Conservation (phyloP, 2,888 invertebrate genomes). For the Chymomyza amoena region DNA sequence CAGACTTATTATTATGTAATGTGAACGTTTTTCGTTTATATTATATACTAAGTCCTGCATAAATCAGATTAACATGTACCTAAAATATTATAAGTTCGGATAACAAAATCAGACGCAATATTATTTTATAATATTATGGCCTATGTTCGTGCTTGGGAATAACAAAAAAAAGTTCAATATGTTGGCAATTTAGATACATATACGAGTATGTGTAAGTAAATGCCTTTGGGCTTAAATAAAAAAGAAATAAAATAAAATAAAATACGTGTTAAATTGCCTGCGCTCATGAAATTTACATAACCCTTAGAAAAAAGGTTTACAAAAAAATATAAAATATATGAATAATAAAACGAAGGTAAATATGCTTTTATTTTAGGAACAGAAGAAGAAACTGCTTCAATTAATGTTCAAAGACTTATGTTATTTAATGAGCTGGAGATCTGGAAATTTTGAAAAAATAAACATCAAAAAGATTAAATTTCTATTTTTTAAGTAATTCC, state of each 20-base stretch:
- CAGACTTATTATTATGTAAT: too few relatives aligned
- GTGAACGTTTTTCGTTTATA: too few relatives aligned
- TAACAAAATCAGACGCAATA: not conserved
- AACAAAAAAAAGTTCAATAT: not conserved
- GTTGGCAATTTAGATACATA: not conserved
- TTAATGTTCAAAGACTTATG: too few relatives aligned
- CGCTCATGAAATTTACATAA: not conserved
- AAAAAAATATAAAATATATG: not conserved
- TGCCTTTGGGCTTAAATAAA: not conserved
- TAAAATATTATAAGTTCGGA: not conserved
- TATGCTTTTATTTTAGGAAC: too few relatives aligned
- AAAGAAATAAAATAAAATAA: not conserved
- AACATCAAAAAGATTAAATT: too few relatives aligned
- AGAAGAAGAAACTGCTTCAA: too few relatives aligned
- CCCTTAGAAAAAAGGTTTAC: not conserved
- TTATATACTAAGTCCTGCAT: not conserved
- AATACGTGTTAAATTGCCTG: not conserved
- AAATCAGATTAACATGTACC: not conserved
- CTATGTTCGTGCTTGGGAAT: not conserved
- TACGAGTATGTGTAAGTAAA: not conserved
- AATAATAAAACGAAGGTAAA: not conserved
- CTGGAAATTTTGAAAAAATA: too few relatives aligned
- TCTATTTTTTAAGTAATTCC: too few relatives aligned
- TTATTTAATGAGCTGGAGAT: too few relatives aligned
- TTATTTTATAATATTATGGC: not conserved